Evolutionary conservation across 1,140 invertebrate genomes (phyloP).

Genomic region (Lepidurus packardi): DNA sequence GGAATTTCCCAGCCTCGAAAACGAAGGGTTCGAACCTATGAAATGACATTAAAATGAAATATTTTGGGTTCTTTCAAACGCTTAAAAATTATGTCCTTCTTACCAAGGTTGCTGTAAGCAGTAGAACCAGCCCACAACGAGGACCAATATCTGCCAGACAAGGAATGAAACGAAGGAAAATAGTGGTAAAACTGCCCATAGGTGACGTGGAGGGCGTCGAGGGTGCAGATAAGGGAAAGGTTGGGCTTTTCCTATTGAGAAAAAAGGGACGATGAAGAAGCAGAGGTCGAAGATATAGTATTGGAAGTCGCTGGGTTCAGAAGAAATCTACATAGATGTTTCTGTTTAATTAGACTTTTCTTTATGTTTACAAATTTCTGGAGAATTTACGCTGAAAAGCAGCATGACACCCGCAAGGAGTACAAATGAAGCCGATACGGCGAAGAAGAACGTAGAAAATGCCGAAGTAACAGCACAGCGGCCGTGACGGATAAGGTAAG

Average conservation of each 20-base stretch:
- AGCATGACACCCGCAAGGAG: constrained; percentile 31
- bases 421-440: constrained; percentile 47
- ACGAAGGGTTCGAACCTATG: constrained; percentile 33
- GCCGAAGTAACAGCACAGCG: constrained; percentile 53
- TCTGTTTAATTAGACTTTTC: not conserved
- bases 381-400: constrained; percentile 27
- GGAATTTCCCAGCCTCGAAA: constrained; percentile 26
- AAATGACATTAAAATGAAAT: not conserved
- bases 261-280: constrained; percentile 30
- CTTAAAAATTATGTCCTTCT: not conserved
- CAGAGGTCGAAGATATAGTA: constrained; percentile 26
- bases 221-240: constrained; percentile 27
- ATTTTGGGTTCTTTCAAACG: not conserved
- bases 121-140: constrained; percentile 32
- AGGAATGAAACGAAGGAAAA: constrained; percentile 33
- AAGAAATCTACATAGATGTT: constrained; percentile 26
- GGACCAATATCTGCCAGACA: constrained; percentile 30
- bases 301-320: constrained; percentile 34
- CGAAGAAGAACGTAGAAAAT: constrained; percentile 57
- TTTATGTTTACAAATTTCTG: not conserved
- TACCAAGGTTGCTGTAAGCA: constrained; percentile 34
- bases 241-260: constrained; percentile 28
- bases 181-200: constrained; percentile 31
- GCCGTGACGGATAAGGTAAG: constrained; percentile 51
- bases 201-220: constrained; percentile 26